Evolutionary conservation across 2,113 vertebrate genomes (phyloP).

Genomic region (Bungarus multicinctus): DNA sequence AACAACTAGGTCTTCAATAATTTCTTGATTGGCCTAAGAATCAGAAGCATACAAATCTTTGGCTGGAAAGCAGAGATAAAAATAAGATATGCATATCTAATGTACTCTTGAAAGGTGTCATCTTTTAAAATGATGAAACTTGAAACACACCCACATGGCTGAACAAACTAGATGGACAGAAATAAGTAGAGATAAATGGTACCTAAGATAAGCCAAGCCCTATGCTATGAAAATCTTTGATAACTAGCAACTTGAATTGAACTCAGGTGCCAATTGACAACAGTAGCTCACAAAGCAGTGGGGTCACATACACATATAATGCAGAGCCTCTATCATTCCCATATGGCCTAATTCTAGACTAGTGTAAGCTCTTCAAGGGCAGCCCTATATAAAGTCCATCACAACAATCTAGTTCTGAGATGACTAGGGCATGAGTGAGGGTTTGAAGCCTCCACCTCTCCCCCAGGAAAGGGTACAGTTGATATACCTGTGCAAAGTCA

Average conservation of each 20-base stretch:
- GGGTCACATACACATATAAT: neutral
- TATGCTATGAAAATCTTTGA: neutral
- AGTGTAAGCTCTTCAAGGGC: neutral
- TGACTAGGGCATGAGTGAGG: neutral
- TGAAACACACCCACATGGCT: neutral
- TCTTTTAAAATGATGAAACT: neutral
- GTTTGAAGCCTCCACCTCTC: accelerated
- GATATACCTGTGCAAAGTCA: neutral
- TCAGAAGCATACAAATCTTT: neutral
- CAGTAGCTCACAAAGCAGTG: neutral
- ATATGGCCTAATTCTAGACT: neutral
- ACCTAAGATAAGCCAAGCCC: neutral
- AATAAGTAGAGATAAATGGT: neutral
- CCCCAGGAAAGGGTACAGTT: neutral
- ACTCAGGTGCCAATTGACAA: neutral
- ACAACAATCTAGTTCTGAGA: neutral
- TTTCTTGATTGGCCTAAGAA: neutral
- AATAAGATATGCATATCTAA: neutral
- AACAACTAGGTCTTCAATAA: neutral
- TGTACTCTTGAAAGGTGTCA: neutral
- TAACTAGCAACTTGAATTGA: neutral
- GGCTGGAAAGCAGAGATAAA: neutral
- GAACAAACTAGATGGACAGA: neutral
- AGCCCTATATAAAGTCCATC: neutral
- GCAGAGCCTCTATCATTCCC: no score